Evolutionary conservation across 2,113 vertebrate species (phyloP).

Genomic region (zebrafish (Danio rerio)): GRCz12tu NC_133182.1:50640001-50640500

Average conservation of each 20-base stretch:
- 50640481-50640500: background rate
- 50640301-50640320: conserved; percentile 26
- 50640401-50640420: conserved; percentile 33
- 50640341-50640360: conserved; percentile 27
- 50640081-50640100: conserved; percentile 27
- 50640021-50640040: background rate
- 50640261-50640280: conserved; percentile 76
- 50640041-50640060: background rate
- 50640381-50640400: conserved; percentile 38
- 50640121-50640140: conserved; percentile 70
- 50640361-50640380: conserved; percentile 53
- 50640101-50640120: background rate
- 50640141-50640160: conserved; percentile 87
- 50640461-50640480: conserved; percentile 52
- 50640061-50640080: background rate
- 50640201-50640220: conserved; percentile 77
- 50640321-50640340: conserved; percentile 41
- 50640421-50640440: conserved; percentile 38
- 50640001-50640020: no score
- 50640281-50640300: conserved; percentile 22
- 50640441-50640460: conserved; percentile 51
- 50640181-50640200: conserved; percentile 89
- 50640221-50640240: conserved; percentile 89
- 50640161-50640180: conserved; percentile 85
- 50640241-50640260: conserved; percentile 86